Conservation (phyloP, 2,113 vertebrate genomes). For the Labeo catla region DNA sequence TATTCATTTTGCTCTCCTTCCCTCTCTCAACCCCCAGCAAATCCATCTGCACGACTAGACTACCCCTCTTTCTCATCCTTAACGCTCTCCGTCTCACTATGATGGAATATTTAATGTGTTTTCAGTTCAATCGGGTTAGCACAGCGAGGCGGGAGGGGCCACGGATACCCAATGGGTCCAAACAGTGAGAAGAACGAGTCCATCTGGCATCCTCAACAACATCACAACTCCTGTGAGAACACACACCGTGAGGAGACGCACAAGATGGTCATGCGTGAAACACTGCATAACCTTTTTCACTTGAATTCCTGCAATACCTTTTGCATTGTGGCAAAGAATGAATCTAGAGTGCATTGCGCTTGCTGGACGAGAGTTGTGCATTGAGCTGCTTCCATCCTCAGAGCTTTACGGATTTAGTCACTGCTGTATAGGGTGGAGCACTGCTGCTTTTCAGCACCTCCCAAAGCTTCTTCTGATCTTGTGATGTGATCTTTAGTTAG, state of each 20-base stretch:
- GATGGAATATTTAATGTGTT: constrained; percentile 55
- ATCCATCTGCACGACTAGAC: constrained; percentile 15
- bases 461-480: neutral
- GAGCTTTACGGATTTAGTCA: constrained; percentile 12
- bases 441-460: neutral
- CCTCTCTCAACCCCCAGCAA: constrained; percentile 19
- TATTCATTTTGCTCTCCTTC: constrained; percentile 11
- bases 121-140: constrained; percentile 34
- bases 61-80: constrained; percentile 16
- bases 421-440: constrained; percentile 46
- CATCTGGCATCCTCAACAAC: constrained; percentile 40
- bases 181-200: constrained; percentile 22
- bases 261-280: neutral
- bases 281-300: neutral
- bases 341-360: neutral
- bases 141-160: neutral
- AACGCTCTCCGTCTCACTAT: constrained; percentile 5
- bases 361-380: neutral
- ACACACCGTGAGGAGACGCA: neutral
- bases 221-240: constrained; percentile 1
- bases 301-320: neutral
- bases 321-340: neutral
- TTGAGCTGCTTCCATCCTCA: neutral
- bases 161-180: constrained; percentile 6
- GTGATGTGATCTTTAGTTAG: constrained; percentile 9